Percentiles rank a stretch among this genome's conserved stretches.
phyloP scores from a whole-genome alignment of 2,797 vertebrate genomes.

The Anniella stebbinsi region DNA sequence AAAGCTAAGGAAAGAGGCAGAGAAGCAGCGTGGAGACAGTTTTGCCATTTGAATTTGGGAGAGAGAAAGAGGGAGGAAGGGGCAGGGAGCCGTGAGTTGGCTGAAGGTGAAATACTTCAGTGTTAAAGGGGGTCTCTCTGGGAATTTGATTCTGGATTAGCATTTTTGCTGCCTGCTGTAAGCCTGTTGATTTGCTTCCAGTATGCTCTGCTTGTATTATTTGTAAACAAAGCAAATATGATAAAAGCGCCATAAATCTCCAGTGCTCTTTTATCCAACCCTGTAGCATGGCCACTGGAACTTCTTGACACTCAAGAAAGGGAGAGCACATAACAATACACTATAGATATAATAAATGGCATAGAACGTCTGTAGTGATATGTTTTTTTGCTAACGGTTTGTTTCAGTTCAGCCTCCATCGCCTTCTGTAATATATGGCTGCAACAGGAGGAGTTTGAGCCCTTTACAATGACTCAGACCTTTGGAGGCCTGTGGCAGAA shows the following conservation, averaged over 20 bases:
- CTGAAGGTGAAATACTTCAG: neutral
- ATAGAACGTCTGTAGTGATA: conserved; percentile 2
- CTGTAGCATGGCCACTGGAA: neutral
- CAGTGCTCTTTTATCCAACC: neutral
- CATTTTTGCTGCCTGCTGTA: neutral
- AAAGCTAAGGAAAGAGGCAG: neutral
- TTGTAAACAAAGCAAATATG: conserved; percentile 6
- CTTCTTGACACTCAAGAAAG: no score
- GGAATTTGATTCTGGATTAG: neutral
- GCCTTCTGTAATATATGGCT: neutral
- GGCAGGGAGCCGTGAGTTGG: neutral
- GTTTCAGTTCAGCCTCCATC: neutral
- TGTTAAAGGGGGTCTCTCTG: neutral
- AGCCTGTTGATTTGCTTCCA: neutral
- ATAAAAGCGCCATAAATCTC: neutral
- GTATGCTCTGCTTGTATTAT: neutral
- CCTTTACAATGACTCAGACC: conserved; percentile 14
- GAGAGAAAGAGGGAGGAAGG: neutral
- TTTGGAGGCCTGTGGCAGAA: neutral
- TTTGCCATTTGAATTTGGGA: neutral
- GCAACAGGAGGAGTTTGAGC: neutral
- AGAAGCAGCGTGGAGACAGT: neutral
- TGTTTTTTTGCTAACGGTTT: neutral
- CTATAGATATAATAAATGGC: neutral
- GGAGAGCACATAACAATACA: neutral